phyloP scores from a whole-genome alignment of 2,113 vertebrate genomes.

The Crocuta crocuta region DNA sequence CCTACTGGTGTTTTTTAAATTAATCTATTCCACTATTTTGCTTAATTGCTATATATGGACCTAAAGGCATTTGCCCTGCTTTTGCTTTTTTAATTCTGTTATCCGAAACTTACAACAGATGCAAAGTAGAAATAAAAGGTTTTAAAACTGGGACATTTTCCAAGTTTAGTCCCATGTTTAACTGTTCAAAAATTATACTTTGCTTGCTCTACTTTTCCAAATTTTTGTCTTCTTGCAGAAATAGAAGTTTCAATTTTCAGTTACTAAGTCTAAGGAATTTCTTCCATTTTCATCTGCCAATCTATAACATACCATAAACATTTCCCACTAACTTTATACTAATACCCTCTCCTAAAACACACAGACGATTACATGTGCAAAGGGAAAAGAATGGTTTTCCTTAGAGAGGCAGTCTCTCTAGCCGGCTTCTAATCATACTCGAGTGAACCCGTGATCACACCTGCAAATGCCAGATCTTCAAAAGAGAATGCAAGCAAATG shows the following conservation, averaged over 20 bases:
- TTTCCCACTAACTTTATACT: not conserved
- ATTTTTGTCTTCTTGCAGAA: constrained; percentile 7
- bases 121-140: constrained; percentile 5
- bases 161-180: constrained; percentile 37
- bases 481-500: not conserved
- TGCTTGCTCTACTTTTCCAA: not conserved
- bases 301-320: not conserved
- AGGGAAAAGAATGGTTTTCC: not conserved
- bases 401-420: not conserved
- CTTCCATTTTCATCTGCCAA: not conserved
- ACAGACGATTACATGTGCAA: not conserved
- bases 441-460: not conserved
- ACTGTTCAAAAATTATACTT: not conserved
- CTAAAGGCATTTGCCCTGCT: not conserved
- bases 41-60: not conserved
- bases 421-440: not conserved
- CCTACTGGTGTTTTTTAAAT: not conserved
- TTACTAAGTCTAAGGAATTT: not conserved
- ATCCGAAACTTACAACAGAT: constrained; percentile 30
- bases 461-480: not conserved
- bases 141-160: constrained; percentile 45
- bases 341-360: not conserved
- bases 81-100: constrained; percentile 22
- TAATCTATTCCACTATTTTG: not conserved
- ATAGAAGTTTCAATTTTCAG: not conserved